phyloP scores from a whole-genome alignment of 2,797 vertebrate species.

The Catostomus latipinnis region DNA sequence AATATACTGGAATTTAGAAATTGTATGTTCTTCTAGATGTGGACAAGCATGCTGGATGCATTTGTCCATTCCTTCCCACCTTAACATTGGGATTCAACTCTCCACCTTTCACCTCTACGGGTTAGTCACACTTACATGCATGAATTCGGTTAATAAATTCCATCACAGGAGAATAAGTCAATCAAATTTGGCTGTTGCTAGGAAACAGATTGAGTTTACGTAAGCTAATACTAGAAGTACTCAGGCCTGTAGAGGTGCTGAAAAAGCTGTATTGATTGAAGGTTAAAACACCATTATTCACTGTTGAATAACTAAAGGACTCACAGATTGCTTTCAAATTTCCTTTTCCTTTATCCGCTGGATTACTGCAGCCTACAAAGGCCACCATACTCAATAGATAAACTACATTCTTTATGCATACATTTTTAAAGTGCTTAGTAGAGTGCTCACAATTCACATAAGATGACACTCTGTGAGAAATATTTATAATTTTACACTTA shows the following conservation, averaged over 20 bases:
- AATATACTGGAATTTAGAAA: no score
- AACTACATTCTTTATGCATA: background rate
- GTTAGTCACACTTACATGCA: slow-evolving; percentile 46
- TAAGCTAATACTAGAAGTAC: slow-evolving; percentile 70
- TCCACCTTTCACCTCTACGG: slow-evolving; percentile 4
- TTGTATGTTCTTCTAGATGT: background rate
- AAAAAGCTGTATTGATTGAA: slow-evolving; percentile 60
- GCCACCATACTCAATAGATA: no score
- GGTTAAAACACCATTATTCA: slow-evolving; percentile 58
- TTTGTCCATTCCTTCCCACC: background rate
- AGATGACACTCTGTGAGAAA: no score
- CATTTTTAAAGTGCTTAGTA: background rate
- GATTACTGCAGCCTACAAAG: no score
- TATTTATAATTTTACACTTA: no score
- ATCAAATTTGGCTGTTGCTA: slow-evolving; percentile 65
- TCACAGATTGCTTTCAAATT: slow-evolving; percentile 17
- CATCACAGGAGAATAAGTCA: slow-evolving; percentile 54
- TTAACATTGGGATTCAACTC: slow-evolving; percentile 13
- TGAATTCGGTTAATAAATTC: slow-evolving; percentile 38
- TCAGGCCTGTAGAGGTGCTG: slow-evolving; percentile 54
- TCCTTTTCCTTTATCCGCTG: slow-evolving; percentile 2
- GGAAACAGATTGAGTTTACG: slow-evolving; percentile 68
- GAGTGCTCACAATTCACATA: background rate
- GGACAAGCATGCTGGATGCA: background rate
- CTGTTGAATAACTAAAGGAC: slow-evolving; percentile 43